A percentile compares a stretch with the other conserved stretches of the same genome.
Conservation (phyloP, 1,140 invertebrate genomes). For the Drosophila subpulchrella region DNA sequence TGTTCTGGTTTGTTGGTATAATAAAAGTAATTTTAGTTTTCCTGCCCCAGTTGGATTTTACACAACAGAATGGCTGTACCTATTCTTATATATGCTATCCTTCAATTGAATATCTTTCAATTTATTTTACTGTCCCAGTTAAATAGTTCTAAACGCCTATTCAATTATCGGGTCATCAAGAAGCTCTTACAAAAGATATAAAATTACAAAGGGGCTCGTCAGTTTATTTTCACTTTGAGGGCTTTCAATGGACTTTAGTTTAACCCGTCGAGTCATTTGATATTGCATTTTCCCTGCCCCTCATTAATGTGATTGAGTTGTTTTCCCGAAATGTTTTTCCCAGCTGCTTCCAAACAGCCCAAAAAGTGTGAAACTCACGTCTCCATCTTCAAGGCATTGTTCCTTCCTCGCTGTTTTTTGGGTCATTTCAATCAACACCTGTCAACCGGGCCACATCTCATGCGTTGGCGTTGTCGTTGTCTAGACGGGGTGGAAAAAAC, state of each 20-base stretch:
- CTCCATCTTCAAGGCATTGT: conserved; percentile 44
- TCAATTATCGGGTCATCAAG: conserved; percentile 2
- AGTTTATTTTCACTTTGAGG: conserved; percentile 10
- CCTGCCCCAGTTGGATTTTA: background rate
- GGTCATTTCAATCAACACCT: conserved; percentile 79
- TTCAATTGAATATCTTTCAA: background rate
- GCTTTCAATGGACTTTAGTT: conserved; percentile 17
- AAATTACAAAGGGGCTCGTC: background rate
- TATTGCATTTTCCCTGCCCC: conserved; percentile 21
- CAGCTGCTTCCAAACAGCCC: conserved; percentile 51
- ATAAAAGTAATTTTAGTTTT: background rate
- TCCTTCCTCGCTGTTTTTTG: conserved; percentile 31
- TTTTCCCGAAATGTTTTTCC: conserved; percentile 38
- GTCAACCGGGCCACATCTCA: conserved; percentile 52
- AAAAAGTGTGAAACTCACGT: conserved; percentile 59
- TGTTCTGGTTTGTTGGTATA: too few species aligned
- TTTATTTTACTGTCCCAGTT: background rate
- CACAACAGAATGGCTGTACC: background rate
- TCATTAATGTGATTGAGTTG: conserved; percentile 53
- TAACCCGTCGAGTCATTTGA: conserved; percentile 34
- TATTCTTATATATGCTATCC: too few species aligned
- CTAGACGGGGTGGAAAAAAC: conserved; percentile 9
- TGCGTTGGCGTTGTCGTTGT: conserved; percentile 62
- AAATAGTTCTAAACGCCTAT: background rate
- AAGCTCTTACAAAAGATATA: too few species aligned